Evolutionary conservation across 2,888 invertebrate species (phyloP).

Genomic region (Hirtodrosophila cameraria): DNA sequence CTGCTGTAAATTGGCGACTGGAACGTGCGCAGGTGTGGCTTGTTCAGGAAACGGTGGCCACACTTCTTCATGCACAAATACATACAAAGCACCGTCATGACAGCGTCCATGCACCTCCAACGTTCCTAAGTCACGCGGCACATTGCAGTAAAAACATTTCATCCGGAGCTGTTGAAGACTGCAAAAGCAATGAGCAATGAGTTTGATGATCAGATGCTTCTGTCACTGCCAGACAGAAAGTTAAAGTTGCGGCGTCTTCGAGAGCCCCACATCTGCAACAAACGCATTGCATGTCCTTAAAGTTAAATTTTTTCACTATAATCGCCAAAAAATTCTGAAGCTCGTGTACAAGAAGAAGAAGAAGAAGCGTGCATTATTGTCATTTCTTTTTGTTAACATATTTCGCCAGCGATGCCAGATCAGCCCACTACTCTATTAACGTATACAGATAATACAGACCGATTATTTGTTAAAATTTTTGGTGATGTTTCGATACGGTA

Average conservation of each 20-base stretch:
- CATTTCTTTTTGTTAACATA: no score
- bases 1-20: neutral
- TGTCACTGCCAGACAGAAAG: constrained; percentile 1
- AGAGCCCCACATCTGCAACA: constrained; percentile 28
- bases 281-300: constrained; percentile 8
- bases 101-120: constrained; percentile 22
- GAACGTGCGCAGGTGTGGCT: neutral
- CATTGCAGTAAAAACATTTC: constrained; percentile 43
- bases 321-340: no score
- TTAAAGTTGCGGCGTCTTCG: neutral
- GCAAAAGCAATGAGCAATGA: constrained; percentile 38
- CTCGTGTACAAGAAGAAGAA: no score
- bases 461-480: no score
- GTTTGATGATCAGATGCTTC: neutral
- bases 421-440: no score
- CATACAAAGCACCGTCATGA: constrained; percentile 8
- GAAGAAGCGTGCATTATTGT: no score
- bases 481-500: no score
- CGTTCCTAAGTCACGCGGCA: constrained; percentile 4
- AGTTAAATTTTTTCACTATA: no score
- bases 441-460: no score
- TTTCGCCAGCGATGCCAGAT: no score
- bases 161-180: constrained; percentile 33
- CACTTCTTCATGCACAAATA: constrained; percentile 22
- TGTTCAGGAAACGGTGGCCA: constrained; percentile 50